These are phyloP conservation scores for Zosterops lateralis DNA, from an alignment of 2,113 vertebrate genomes.

Conservation along the genomic window DNA sequence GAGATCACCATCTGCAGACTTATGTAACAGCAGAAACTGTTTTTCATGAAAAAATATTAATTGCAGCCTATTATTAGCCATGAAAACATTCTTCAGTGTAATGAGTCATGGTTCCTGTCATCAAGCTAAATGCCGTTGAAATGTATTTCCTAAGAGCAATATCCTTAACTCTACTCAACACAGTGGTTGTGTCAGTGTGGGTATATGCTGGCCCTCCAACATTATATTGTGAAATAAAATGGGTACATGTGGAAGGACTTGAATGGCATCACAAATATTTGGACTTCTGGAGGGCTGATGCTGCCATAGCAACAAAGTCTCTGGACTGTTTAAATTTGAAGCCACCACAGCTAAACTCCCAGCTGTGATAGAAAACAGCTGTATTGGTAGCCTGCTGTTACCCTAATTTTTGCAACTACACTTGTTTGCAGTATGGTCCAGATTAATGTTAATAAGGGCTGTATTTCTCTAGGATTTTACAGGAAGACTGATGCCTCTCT, in stretches of 20 bases:
- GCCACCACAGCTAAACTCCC: not conserved
- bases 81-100: slow-evolving; percentile 1
- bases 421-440: not conserved
- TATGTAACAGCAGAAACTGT: slow-evolving; percentile 2
- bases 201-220: not conserved
- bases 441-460: not conserved
- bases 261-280: not conserved
- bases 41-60: slow-evolving; percentile 41
- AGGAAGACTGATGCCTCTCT: not conserved
- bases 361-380: not conserved
- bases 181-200: not conserved
- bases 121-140: not conserved
- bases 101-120: not conserved
- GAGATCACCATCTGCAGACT: not conserved
- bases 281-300: not conserved
- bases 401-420: not conserved
- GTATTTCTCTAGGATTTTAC: not conserved
- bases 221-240: not conserved
- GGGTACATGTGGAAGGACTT: not conserved
- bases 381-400: not conserved
- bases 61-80: slow-evolving; percentile 8
- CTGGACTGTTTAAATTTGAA: not conserved
- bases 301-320: slow-evolving; percentile 47
- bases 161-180: not conserved
- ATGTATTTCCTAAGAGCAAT: not conserved